A percentile compares a stretch with the other conserved stretches of the same genome.
Evolutionary conservation across 2,797 vertebrate genomes (phyloP).

Genomic region (Rhinophrynus dorsalis): DNA sequence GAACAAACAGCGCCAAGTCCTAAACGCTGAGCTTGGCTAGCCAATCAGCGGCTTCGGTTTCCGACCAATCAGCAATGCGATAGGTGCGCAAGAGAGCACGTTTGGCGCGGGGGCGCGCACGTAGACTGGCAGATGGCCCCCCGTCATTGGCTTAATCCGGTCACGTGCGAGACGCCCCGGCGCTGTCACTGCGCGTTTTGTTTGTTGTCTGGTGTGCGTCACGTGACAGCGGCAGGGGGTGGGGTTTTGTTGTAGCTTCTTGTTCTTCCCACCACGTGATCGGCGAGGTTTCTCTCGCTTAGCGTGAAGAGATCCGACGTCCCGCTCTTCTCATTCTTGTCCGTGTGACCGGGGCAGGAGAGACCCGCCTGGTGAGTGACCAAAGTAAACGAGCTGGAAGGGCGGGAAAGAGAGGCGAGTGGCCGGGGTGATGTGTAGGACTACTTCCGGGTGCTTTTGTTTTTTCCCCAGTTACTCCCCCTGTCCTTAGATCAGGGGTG

Average conservation of each 20-base stretch:
- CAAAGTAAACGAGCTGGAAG: too few relatives aligned
- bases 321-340: too few relatives aligned
- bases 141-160: neutral
- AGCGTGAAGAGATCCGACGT: too few relatives aligned
- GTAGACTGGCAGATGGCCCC: too few relatives aligned
- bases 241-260: neutral
- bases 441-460: constrained; percentile 16
- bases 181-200: constrained; percentile 24
- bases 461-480: too few relatives aligned
- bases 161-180: neutral
- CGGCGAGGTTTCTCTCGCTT: too few relatives aligned
- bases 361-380: neutral
- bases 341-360: neutral
- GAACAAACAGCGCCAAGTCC: neutral
- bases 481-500: too few relatives aligned
- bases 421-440: neutral
- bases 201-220: neutral
- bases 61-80: neutral
- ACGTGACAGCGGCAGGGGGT: neutral
- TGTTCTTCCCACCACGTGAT: constrained; percentile 25
- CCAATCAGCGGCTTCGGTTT: neutral
- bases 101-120: neutral
- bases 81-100: neutral
- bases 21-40: too few relatives aligned
- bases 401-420: neutral